Evolutionary conservation across 2,888 invertebrate species (phyloP).

Genomic region (Trichopoda pennipes): DNA sequence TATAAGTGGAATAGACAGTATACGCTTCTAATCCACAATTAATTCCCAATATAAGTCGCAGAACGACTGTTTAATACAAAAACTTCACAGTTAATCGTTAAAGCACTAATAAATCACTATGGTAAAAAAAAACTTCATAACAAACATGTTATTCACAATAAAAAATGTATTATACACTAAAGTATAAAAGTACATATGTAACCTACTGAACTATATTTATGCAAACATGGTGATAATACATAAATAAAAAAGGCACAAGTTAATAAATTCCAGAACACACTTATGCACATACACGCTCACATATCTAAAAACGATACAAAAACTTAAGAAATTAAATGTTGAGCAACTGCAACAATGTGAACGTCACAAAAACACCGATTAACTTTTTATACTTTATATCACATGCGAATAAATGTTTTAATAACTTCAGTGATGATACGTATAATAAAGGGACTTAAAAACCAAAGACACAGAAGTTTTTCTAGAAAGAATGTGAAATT

Average conservation of each 20-base stretch:
- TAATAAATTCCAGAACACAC: constrained; percentile 24
- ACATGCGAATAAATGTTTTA: constrained; percentile 56
- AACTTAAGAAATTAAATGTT: constrained; percentile 10
- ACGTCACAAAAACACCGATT: constrained; percentile 33
- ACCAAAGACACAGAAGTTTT: constrained; percentile 24
- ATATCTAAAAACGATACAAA: constrained; percentile 15
- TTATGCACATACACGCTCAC: constrained; percentile 1
- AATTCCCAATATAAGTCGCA: no score
- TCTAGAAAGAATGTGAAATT: constrained; percentile 30
- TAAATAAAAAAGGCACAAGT: constrained; percentile 14
- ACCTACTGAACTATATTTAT: constrained; percentile 68
- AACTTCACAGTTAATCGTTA: no score
- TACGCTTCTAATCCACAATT: no score
- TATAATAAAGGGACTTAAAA: background rate
- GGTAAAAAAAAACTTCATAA: no score
- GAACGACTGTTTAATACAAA: no score
- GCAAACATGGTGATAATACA: constrained; percentile 18
- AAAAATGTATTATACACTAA: no score
- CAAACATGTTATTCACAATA: no score
- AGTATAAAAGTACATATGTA: constrained; percentile 2
- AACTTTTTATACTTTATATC: constrained; percentile 31
- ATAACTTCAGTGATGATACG: constrained; percentile 28
- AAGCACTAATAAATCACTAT: no score
- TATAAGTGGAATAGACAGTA: no score
- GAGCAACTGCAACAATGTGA: constrained; percentile 30